Percentiles rank a stretch among this genome's conserved stretches.
Conservation (phyloP, 1,140 invertebrate species). For the Oreohelix idahoensis region DNA sequence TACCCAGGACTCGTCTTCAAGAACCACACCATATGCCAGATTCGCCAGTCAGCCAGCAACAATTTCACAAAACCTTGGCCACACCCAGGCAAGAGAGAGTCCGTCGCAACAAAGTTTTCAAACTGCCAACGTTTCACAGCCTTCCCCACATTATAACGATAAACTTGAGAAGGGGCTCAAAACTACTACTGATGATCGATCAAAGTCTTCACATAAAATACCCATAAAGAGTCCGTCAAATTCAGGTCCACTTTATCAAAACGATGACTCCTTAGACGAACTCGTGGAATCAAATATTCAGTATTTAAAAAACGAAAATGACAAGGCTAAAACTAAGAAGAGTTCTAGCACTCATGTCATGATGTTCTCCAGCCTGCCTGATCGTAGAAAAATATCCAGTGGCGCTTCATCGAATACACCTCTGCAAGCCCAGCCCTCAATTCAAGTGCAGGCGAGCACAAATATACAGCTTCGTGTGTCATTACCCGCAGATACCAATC, state of each 20-base stretch:
- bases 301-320: slow-evolving; percentile 63
- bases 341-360: background rate
- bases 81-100: background rate
- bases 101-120: background rate
- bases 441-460: slow-evolving; percentile 3
- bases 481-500: slow-evolving; percentile 1
- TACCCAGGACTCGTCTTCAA: too few relatives aligned
- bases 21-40: too few relatives aligned
- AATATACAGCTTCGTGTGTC: slow-evolving; percentile 41
- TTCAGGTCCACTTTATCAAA: slow-evolving; percentile 42
- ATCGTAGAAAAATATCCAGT: slow-evolving; percentile 23
- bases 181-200: background rate
- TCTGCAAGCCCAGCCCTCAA: background rate
- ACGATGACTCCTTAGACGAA: slow-evolving; percentile 66
- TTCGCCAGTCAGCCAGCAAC: background rate
- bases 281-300: slow-evolving; percentile 67
- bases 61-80: background rate
- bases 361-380: slow-evolving; percentile 44
- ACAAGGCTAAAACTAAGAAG: slow-evolving; percentile 28
- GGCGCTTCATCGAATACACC: background rate
- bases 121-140: background rate
- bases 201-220: background rate
- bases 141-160: slow-evolving; percentile 34
- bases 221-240: background rate
- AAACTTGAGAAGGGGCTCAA: slow-evolving; percentile 34